Conservation (phyloP, 2,113 vertebrate genomes). For the Cyprinodon variegatus region DNA sequence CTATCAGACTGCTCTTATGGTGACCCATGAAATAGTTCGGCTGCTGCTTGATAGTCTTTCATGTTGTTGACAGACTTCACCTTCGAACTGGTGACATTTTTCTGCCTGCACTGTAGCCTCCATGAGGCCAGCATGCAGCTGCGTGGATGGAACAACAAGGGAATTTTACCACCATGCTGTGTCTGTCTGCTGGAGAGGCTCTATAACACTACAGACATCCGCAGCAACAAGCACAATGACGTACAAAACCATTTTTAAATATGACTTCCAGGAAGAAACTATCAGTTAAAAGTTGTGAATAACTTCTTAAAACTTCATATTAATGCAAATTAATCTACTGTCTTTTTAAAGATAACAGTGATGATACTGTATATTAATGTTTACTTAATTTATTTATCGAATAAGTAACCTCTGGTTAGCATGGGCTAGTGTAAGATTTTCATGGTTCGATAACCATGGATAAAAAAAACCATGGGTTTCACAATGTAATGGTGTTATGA, state of each 20-base stretch:
- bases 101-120: background rate
- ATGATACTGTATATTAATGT: background rate
- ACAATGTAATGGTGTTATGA: background rate
- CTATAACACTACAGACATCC: background rate
- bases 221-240: background rate
- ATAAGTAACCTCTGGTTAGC: too few relatives aligned
- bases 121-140: background rate
- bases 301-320: conserved; percentile 59
- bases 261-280: background rate
- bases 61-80: background rate
- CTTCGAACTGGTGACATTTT: background rate
- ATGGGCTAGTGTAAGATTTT: too few relatives aligned
- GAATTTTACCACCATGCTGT: background rate
- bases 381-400: background rate
- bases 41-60: background rate
- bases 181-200: background rate
- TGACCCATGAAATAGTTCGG: background rate
- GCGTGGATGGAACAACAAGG: background rate
- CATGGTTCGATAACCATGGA: background rate
- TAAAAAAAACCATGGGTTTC: background rate
- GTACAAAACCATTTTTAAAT: conserved; percentile 2
- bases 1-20: background rate
- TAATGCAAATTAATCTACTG: conserved; percentile 13
- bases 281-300: conserved; percentile 36
- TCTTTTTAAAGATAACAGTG: background rate